Conservation (phyloP, 2,888 invertebrate genomes). For the Hydroisotoma schaefferi region DNA sequence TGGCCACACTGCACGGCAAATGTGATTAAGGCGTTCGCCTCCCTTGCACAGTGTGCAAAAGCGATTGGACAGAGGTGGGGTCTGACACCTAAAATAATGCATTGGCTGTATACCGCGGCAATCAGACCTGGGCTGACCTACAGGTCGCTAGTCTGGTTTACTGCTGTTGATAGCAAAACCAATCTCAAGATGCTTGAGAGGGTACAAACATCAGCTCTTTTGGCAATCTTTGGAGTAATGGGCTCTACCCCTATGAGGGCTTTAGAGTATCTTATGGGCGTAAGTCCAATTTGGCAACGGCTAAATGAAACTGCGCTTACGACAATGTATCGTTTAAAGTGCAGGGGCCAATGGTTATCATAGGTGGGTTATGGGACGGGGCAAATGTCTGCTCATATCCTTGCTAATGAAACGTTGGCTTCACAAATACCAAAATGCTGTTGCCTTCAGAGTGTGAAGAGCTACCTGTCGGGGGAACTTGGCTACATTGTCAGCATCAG, state of each 20-base stretch:
- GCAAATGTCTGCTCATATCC: not conserved
- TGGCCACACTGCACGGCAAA: constrained; percentile 5
- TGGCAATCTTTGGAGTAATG: constrained; percentile 7
- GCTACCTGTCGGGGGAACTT: not conserved
- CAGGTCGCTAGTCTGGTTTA: constrained; percentile 16
- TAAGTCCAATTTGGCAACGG: constrained; percentile 5
- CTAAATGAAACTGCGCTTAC: not conserved
- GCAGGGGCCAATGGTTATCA: not conserved
- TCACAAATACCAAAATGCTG: not conserved
- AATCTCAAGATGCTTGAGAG: not conserved
- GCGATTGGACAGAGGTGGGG: constrained; percentile 28
- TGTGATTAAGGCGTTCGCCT: not conserved
- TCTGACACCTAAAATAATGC: constrained; percentile 10
- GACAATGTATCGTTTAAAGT: constrained; percentile 13
- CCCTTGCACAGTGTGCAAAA: constrained; percentile 21
- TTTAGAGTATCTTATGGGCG: constrained; percentile 10
- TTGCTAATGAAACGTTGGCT: not conserved
- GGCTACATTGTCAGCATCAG: not conserved
- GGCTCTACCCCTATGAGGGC: constrained; percentile 12
- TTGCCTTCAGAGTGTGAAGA: not conserved
- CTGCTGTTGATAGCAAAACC: not conserved
- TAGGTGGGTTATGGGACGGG: too few species aligned
- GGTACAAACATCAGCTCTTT: constrained; percentile 23
- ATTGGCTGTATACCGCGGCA: constrained; percentile 33
- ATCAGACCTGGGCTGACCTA: constrained; percentile 24